phyloP scores from a whole-genome alignment of 1,140 invertebrate genomes.

The Drosophila baimaii region DNA sequence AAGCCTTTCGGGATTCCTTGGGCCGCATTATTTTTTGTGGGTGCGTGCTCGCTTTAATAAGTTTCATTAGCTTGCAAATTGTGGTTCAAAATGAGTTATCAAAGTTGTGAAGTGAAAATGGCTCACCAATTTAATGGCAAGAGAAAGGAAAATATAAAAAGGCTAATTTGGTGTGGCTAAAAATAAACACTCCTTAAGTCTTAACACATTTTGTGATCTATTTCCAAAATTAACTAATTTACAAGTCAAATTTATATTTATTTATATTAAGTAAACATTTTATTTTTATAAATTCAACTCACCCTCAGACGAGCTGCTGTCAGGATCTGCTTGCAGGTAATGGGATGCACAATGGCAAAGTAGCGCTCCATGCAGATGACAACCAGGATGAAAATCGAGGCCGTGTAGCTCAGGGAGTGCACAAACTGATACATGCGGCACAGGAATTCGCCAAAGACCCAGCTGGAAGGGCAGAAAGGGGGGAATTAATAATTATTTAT shows the following conservation, averaged over 20 bases:
- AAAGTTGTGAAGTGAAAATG: constrained; percentile 47
- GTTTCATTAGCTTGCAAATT: constrained; percentile 67
- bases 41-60: constrained; percentile 50
- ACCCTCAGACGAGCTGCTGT: constrained; percentile 89
- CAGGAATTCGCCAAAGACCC: constrained; percentile 91
- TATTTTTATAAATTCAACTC: constrained; percentile 73
- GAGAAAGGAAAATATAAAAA: no score
- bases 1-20: constrained; percentile 46
- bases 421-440: constrained; percentile 94
- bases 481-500: constrained; percentile 39
- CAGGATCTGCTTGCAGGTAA: constrained; percentile 91
- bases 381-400: constrained; percentile 92
- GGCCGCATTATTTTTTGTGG: constrained; percentile 11
- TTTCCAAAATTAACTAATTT: background rate
- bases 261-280: background rate
- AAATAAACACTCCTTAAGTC: background rate
- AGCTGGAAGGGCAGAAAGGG: constrained; percentile 85
- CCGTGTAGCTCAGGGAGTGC: constrained; percentile 91
- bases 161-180: constrained; percentile 13
- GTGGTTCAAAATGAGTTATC: constrained; percentile 43
- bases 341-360: constrained; percentile 92
- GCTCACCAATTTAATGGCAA: background rate
- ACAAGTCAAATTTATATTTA: background rate
- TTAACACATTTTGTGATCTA: background rate
- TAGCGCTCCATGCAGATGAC: constrained; percentile 93